These are phyloP conservation scores for Prionailurus viverrinus DNA, from an alignment of 2,113 vertebrate species.

Conservation along the genomic window DNA sequence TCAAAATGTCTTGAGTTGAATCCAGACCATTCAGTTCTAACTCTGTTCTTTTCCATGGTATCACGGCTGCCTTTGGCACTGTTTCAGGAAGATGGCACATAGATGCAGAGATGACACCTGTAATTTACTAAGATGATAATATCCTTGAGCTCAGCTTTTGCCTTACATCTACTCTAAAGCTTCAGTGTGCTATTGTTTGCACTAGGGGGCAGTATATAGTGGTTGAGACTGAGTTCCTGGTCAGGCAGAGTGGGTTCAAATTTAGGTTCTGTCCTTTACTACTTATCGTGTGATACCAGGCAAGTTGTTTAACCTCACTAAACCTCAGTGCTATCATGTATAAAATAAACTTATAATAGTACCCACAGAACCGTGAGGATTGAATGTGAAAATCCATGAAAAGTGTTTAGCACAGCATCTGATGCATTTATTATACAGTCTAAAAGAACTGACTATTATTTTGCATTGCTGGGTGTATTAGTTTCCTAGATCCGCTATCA, in stretches of 20 bases:
- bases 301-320: not conserved
- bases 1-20: not conserved
- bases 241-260: not conserved
- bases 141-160: not conserved
- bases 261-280: not conserved
- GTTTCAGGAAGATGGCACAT: not conserved
- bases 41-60: not conserved
- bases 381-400: not conserved
- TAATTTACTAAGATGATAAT: not conserved
- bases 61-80: not conserved
- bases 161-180: not conserved
- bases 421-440: not conserved
- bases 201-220: fast-evolving
- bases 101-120: not conserved
- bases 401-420: not conserved
- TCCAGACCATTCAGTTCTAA: not conserved
- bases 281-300: not conserved
- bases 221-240: not conserved
- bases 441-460: not conserved
- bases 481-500: not conserved
- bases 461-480: not conserved
- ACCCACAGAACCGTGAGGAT: not conserved
- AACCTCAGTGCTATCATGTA: not conserved
- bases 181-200: no score
- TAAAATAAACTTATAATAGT: not conserved